These are phyloP conservation scores for Anguilla megastoma DNA, from an alignment of 2,797 vertebrate genomes.

Conservation along the genomic window DNA sequence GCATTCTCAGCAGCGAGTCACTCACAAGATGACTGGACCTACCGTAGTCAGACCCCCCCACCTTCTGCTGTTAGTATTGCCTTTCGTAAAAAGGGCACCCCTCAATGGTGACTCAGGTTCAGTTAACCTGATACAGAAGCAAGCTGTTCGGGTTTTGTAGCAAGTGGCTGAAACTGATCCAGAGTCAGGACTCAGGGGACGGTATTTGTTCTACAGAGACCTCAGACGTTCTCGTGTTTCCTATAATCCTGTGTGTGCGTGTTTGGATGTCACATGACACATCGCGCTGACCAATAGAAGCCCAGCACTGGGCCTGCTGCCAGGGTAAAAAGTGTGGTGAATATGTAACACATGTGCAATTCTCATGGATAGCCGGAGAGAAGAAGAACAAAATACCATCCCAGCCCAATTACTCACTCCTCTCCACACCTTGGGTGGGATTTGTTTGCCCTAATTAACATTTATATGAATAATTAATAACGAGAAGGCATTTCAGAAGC, in stretches of 20 bases:
- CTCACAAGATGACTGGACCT: not conserved
- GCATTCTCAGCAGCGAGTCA: not conserved
- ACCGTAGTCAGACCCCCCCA: not conserved
- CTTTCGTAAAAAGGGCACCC: not conserved
- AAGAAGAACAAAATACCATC: constrained; percentile 3
- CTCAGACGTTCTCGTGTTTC: constrained; percentile 15
- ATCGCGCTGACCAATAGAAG: constrained; percentile 8
- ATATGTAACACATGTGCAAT: constrained; percentile 23
- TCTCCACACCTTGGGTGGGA: constrained; percentile 27
- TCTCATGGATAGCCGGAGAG: constrained; percentile 9
- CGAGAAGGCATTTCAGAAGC: not conserved
- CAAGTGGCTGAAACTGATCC: constrained; percentile 7
- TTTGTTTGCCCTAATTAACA: constrained; percentile 42
- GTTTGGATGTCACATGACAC: constrained; percentile 1
- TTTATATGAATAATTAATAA: constrained; percentile 42
- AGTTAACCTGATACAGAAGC: not conserved
- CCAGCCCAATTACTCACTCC: constrained; percentile 30
- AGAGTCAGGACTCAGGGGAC: constrained; percentile 21
- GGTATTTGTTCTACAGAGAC: constrained; percentile 21
- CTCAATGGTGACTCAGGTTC: not conserved
- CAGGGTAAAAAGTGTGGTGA: constrained; percentile 1
- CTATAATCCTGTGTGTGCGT: not conserved
- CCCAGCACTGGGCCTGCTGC: not conserved
- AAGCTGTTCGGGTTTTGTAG: not conserved
- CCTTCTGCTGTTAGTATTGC: not conserved